These are phyloP conservation scores for Acipenser ruthenus DNA, from an alignment of 2,797 vertebrate species.

Conservation along the genomic window DNA sequence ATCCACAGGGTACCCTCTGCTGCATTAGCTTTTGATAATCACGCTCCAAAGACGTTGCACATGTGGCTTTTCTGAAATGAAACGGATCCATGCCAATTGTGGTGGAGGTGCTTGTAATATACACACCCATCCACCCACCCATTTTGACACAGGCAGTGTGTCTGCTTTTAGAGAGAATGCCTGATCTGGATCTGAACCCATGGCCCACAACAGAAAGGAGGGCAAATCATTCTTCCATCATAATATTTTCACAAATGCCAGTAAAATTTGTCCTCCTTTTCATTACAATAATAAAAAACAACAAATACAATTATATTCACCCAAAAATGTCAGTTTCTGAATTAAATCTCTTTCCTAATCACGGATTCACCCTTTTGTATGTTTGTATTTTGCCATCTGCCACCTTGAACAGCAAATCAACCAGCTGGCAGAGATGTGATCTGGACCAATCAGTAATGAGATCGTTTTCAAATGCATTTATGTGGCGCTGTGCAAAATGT, in stretches of 20 bases:
- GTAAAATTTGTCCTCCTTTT: background rate
- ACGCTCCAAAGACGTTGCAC: conserved; percentile 43
- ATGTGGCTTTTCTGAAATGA: conserved; percentile 49
- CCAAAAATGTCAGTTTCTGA: conserved; percentile 45
- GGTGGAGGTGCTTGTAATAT: conserved; percentile 54
- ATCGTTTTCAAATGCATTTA: conserved; percentile 64
- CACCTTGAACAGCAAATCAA: conserved; percentile 68
- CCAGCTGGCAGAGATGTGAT: conserved; percentile 69
- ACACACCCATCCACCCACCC: conserved; percentile 61
- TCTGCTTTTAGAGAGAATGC: conserved; percentile 29
- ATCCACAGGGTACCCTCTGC: conserved; percentile 52
- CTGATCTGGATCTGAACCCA: conserved; percentile 13
- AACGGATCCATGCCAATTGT: conserved; percentile 56
- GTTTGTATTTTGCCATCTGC: conserved; percentile 74
- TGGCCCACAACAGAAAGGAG: conserved; percentile 5
- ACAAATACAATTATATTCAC: conserved; percentile 35
- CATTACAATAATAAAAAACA: conserved; percentile 1
- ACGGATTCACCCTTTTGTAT: conserved; percentile 59
- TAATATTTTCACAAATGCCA: conserved; percentile 7
- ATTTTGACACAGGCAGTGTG: conserved; percentile 46
- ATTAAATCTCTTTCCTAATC: conserved; percentile 61
- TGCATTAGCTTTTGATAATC: conserved; percentile 58
- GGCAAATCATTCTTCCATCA: conserved; percentile 6
- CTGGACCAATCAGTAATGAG: conserved; percentile 65
- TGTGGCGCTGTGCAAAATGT: conserved; percentile 54